These are phyloP conservation scores for Glomeris maerens DNA, from an alignment of 1,140 invertebrate species.

Conservation along the genomic window DNA sequence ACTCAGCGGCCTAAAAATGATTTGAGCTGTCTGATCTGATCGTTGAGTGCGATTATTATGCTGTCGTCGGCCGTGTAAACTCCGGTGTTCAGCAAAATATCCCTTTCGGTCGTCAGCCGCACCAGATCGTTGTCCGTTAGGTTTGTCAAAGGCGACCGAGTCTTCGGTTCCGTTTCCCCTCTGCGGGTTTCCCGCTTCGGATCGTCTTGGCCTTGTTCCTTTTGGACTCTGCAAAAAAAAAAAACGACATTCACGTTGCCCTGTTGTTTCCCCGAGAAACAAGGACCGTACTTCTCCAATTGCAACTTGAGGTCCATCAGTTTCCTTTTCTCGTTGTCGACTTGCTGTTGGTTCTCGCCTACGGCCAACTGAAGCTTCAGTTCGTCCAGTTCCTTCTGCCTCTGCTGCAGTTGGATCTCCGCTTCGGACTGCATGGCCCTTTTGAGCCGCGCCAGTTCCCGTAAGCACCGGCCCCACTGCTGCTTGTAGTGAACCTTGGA, in stretches of 20 bases:
- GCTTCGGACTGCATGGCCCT: conserved; percentile 29
- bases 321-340: conserved; percentile 25
- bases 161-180: conserved; percentile 7
- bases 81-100: conserved; percentile 31
- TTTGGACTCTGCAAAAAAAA: background rate
- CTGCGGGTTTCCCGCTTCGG: background rate
- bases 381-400: conserved; percentile 32
- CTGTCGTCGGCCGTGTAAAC: conserved; percentile 32
- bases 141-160: background rate
- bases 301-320: conserved; percentile 8
- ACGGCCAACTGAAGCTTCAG: conserved; percentile 25
- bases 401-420: conserved; percentile 21
- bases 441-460: conserved; percentile 31
- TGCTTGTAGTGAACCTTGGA: conserved; percentile 35
- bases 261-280: background rate
- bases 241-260: background rate
- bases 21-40: too few relatives aligned
- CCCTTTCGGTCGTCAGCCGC: conserved; percentile 32
- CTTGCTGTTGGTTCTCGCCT: background rate
- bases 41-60: conserved; percentile 32
- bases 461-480: conserved; percentile 32
- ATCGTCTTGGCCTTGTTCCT: background rate
- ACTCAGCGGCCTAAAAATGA: too few relatives aligned
- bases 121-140: conserved; percentile 18
- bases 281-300: conserved; percentile 1